Base-by-base conservation (phyloP, 2,797 vertebrate genomes). In the Tragopan temminckii region DNA sequence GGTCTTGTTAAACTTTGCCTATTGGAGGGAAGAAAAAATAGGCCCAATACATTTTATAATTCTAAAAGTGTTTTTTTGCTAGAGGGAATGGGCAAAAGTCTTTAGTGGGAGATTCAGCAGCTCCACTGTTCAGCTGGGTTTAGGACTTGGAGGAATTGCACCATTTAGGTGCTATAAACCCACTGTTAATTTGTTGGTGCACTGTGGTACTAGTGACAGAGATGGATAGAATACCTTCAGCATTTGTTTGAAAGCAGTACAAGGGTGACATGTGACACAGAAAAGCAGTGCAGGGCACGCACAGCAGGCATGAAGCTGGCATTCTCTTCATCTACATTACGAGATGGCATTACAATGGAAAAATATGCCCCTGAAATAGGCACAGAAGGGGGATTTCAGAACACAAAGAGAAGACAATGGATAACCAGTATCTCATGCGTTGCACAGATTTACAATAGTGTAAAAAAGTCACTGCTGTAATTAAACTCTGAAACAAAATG, bases 1-100 rank as follows among this genome's bases (percentile, higher is more conserved):
- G 70, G 80, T 82, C 87, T 96, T 84, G 88, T 95, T 90, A 96
- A 92, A 94, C 72, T 92, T 91, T 59, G 42, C 64, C 61, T 91
- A 13, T 66, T 66, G 91, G 88, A 91, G 61, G 36, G 52, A 87
- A 90, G 40, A 45, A 64, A 90, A 95, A 94, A 78, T 9, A 91
- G 70, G 23, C 40, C 61, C 46, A 45, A 42, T 64, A 25, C n/a
- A 80, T 88, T 92, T 89, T 75, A 89, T 80, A 87, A 92, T 82
- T 96, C 86, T 78, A 95, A 80, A 84, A 94, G 25, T 89, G 43
- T 61, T 93, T 45, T 46, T 81, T 90, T 81, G 35, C 83, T 83
- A 67, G 72, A 81, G 87, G 93, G 91, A 85, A 53, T 7, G 13
- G 17, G 63, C 33, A 94, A 89, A 90, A 67, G 25, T 57, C 70